phyloP scores from a whole-genome alignment of 2,888 invertebrate genomes.

The Encarsia formosa region DNA sequence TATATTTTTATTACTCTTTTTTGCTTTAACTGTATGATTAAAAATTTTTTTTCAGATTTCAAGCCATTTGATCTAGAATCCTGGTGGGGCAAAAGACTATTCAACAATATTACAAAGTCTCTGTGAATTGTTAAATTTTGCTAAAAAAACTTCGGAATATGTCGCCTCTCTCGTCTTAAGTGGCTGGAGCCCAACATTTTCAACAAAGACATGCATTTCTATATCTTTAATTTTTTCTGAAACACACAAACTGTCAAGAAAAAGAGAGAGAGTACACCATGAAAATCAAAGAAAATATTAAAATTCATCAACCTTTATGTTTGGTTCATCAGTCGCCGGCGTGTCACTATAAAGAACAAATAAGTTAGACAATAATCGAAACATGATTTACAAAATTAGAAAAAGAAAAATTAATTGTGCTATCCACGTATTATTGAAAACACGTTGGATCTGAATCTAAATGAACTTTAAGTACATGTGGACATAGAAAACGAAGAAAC shows the following conservation, averaged over 20 bases:
- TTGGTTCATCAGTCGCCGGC: conserved; percentile 2
- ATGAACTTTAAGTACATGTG: conserved; percentile 7
- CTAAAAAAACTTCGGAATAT: conserved; percentile 9
- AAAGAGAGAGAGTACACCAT: not conserved
- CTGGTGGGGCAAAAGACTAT: conserved; percentile 85
- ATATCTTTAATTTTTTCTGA: no score
- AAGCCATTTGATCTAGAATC: conserved; percentile 86
- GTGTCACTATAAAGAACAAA: conserved; percentile 8
- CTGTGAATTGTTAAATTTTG: conserved; percentile 44
- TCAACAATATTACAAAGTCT: conserved; percentile 81
- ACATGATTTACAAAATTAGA: not conserved
- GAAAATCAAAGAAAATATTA: not conserved
- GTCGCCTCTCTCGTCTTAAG: conserved; percentile 2
- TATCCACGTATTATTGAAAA: conserved; percentile 2
- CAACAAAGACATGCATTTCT: conserved; percentile 17
- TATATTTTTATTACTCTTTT: no score
- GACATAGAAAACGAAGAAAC: not conserved
- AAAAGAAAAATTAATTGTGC: conserved; percentile 20
- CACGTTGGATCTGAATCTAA: conserved; percentile 2
- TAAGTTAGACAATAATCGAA: conserved; percentile 22
- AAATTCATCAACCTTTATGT: not conserved
- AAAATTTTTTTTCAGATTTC: conserved; percentile 60
- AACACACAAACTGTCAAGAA: not conserved
- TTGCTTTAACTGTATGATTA: conserved; percentile 2
- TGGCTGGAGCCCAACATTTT: conserved; percentile 13